phyloP scores from a whole-genome alignment of 2,797 vertebrate species.

The Odontamblyopus rebecca region DNA sequence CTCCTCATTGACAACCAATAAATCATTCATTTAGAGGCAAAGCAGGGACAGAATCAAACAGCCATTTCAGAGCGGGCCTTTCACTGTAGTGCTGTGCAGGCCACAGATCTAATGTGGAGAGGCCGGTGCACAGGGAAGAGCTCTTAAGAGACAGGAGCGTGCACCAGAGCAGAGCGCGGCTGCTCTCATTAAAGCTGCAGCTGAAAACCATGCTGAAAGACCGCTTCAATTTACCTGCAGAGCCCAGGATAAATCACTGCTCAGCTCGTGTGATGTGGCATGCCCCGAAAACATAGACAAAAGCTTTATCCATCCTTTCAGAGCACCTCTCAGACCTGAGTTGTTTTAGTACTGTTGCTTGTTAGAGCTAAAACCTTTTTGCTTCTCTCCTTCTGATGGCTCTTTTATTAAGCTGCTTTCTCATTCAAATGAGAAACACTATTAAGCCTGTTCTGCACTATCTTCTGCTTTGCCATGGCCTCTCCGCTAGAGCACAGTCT shows the following conservation, averaged over 20 bases:
- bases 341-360: conserved; percentile 72
- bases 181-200: conserved; percentile 82
- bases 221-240: conserved; percentile 83
- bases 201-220: conserved; percentile 83
- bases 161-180: conserved; percentile 78
- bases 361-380: conserved; percentile 79
- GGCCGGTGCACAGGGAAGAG: conserved; percentile 74
- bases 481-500: neutral
- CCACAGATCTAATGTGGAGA: conserved; percentile 84
- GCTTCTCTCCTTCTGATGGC: conserved; percentile 69
- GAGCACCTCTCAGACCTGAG: conserved; percentile 68
- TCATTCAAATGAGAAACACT: conserved; percentile 81
- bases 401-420: conserved; percentile 71
- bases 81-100: conserved; percentile 77
- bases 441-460: conserved; percentile 65
- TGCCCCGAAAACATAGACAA: conserved; percentile 53
- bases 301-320: conserved; percentile 74
- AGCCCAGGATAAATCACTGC: conserved; percentile 82
- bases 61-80: conserved; percentile 76
- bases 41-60: conserved; percentile 78
- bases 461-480: conserved; percentile 17
- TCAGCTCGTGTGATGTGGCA: conserved; percentile 28
- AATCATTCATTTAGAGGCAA: conserved; percentile 84
- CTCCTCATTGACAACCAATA: conserved; percentile 83
- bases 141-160: conserved; percentile 80